Base-by-base conservation (phyloP, 2,888 invertebrate species). In the Iphiclides podalirius region DNA sequence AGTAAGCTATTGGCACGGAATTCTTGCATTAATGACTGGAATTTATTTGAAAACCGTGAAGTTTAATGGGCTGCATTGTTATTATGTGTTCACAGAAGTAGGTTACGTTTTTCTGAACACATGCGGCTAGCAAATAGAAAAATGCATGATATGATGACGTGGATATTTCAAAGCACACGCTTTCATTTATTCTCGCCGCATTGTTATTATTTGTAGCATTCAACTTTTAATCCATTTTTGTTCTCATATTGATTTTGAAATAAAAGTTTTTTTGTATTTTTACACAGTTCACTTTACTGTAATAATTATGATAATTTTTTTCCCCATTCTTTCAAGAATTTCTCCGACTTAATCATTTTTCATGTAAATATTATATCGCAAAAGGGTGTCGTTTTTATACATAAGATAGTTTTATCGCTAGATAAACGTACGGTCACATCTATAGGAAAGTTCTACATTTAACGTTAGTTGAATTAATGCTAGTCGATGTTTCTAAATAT, bases 1-100 rank as follows among this genome's bases (percentile, higher is more conserved):
- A 63, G 58, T 55, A 60, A 58, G 54, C 60, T 67, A 76, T 72
- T 72, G 76, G 75, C 86, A 84, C 85, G 86, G 67, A 70, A 86
- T 79, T 72, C 72, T 70, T 75, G 80, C 83, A 85, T 85, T 86
- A 85, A 84, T 76, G 70, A 62, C 66, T 65, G 60, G 56, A 63
- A 68, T 66, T 66, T 61, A 65, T 56, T 61, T 59, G 54, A 52
- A 52, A 59, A 60, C 52, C 53, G 52, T 54, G 54, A 59, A 61
- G 58, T 52, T 50, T 58, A 59, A 46, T 52, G 57, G 45, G 47
- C 53, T 55, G 57, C 57, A 53, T 49, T 56, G 54, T 56, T 58
- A 40, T 17, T 39, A 54, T 57, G 40, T 55, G 55, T 53, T 44
- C 39, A 41, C 31, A 45, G 45, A 51, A 47, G 46, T 49, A 45